phyloP scores from a whole-genome alignment of 2,113 vertebrate genomes.

The Ageneiosus marmoratus region DNA sequence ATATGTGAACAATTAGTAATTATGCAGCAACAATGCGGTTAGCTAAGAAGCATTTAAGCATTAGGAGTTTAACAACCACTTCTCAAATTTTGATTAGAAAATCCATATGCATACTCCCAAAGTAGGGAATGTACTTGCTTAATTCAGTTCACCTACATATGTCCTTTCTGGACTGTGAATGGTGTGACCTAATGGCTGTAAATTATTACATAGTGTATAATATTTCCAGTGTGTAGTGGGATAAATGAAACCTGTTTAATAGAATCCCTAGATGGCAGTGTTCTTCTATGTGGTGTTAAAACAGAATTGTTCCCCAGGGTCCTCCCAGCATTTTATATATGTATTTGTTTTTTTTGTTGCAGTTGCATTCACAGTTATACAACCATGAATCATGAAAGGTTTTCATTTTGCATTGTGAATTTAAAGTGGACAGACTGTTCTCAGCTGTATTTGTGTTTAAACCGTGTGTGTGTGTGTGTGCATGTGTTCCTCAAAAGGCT shows the following conservation, averaged over 20 bases:
- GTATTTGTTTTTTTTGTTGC: background rate
- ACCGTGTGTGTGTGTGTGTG: background rate
- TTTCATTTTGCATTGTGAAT: background rate
- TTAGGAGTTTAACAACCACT: background rate
- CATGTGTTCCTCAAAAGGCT: slow-evolving; percentile 70
- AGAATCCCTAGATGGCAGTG: slow-evolving; percentile 6
- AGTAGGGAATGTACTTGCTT: background rate
- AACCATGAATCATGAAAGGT: background rate
- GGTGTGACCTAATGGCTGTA: background rate
- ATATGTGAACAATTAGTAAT: background rate
- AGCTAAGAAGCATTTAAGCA: background rate
- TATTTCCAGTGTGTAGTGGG: background rate
- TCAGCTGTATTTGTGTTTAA: background rate
- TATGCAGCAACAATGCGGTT: background rate
- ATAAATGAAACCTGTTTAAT: background rate
- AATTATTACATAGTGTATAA: too few species aligned
- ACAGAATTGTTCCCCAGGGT: background rate
- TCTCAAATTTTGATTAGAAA: background rate
- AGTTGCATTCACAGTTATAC: background rate
- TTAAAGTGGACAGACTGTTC: background rate
- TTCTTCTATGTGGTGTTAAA: background rate
- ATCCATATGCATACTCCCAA: background rate
- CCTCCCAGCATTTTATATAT: too few species aligned
- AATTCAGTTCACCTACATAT: background rate
- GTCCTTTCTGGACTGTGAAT: background rate